Evolutionary conservation across 2,888 invertebrate species (phyloP), one percentile per base, ranked within the genome.

Genomic region (Quadroppia sp.): DNA sequence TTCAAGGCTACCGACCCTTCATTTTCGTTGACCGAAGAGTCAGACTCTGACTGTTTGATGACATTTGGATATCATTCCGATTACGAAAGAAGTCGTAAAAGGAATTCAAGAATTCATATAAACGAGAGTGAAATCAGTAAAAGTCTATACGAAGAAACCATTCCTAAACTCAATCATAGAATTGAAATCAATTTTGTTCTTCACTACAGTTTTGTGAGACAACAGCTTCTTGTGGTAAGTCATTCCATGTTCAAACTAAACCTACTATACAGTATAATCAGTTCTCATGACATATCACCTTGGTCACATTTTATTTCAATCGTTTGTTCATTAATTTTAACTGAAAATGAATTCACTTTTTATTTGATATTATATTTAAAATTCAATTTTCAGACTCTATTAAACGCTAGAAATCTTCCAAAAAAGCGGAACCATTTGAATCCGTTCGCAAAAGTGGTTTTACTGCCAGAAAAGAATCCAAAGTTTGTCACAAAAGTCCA

Each of bases 381-480:
- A n/a, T 50, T 50, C n/a, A 7, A n/a, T 61, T 61, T 1, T 13
- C 13, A 67, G 67, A 74, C 75, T 28, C 20, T 78, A 2, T 74
- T 78, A 17, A 76, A 75, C 1, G 78, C 77, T 1, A 72, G 32
- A 17, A 74, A 76, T 36, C 45, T 78, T 13, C 76, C 75, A 80
- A 72, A 82, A 79, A 40, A 75, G n/a, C 75, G 74, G 30, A 75
- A 73, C 13, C 67, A 75, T 3, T 76, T 77, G 7, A 82, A 82
- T 77, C 82, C 82, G 0, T 82, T 80, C 71, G 82, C 81, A 0
- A 81, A 81, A 74, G 73, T 82, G 6, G 80, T 79, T 64, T 78
- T 82, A 2, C 76, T 81, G n/a, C 82, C 82, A 7, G 81, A 82
- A 50, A 81, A 81, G 73, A 76, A 78, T 25, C 79, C 78, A 2